A percentile compares a stretch with the other conserved stretches of the same genome.
Evolutionary conservation across 1,140 invertebrate species (phyloP).

Genomic region (Euura lappo): DNA sequence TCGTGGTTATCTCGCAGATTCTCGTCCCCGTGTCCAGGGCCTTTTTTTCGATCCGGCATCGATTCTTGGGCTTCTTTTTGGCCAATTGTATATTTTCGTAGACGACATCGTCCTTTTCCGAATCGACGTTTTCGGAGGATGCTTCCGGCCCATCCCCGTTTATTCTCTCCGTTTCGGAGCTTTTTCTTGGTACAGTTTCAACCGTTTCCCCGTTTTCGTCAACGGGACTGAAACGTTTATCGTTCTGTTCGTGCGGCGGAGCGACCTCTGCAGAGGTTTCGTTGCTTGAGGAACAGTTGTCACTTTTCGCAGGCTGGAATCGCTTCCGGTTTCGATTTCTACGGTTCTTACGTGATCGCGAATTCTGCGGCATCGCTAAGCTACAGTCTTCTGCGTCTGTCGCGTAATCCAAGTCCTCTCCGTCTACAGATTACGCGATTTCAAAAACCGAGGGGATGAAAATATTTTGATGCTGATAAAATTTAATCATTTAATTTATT

Average conservation of each 20-base stretch:
- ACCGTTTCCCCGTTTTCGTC: slow-evolving; percentile 9
- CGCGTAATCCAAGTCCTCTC: slow-evolving; percentile 29
- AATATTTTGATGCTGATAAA: slow-evolving; percentile 11
- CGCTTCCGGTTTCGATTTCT: slow-evolving; percentile 29
- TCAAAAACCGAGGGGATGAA: neutral
- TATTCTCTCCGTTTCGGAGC: slow-evolving; percentile 17
- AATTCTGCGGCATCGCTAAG: slow-evolving; percentile 42
- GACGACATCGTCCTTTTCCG: slow-evolving; percentile 6
- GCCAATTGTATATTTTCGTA: neutral
- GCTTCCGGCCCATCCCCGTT: slow-evolving; percentile 29
- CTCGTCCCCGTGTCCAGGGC: slow-evolving; percentile 25
- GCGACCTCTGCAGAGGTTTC: slow-evolving; percentile 9
- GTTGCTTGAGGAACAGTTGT: slow-evolving; percentile 12
- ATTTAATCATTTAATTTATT: neutral
- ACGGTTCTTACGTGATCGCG: slow-evolving; percentile 42
- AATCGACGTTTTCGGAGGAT: slow-evolving; percentile 19
- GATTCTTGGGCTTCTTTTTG: slow-evolving; percentile 18
- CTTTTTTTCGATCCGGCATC: slow-evolving; percentile 39
- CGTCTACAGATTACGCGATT: neutral
- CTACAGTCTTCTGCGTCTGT: slow-evolving; percentile 36
- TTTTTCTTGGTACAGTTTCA: neutral
- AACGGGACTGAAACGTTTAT: neutral
- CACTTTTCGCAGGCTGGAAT: slow-evolving; percentile 15
- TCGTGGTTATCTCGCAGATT: slow-evolving; percentile 45
- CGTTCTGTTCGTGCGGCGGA: slow-evolving; percentile 11